These are phyloP conservation scores for Schlechtendalia chinensis DNA, from an alignment of 1,140 invertebrate genomes.

Conservation along the genomic window DNA sequence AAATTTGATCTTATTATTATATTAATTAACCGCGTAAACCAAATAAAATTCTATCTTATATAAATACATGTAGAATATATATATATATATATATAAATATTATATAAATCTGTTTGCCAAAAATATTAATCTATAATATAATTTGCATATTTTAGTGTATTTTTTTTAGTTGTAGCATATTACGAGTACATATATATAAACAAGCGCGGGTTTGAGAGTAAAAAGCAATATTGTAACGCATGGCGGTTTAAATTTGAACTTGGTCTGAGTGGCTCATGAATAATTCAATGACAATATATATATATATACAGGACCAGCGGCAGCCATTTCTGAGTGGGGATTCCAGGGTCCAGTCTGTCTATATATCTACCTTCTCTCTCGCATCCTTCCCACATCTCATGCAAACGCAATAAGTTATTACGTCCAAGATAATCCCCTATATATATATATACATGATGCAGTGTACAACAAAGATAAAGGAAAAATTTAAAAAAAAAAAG, in stretches of 20 bases:
- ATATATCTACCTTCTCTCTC: conserved; percentile 17
- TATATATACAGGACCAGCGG: conserved; percentile 9
- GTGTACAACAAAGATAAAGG: conserved; percentile 43
- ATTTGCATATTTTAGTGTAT: conserved; percentile 30
- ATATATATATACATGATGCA: not conserved
- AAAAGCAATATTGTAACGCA: conserved; percentile 47
- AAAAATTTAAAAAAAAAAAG: conserved; percentile 38
- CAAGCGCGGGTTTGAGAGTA: conserved; percentile 17
- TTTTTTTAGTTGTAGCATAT: not conserved
- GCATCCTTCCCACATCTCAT: conserved; percentile 45
- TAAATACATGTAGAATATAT: not conserved
- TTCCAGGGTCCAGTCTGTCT: conserved; percentile 48
- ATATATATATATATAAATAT: not conserved
- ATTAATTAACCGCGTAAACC: too few relatives aligned
- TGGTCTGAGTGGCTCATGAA: conserved; percentile 46
- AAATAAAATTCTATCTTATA: not conserved
- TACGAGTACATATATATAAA: not conserved
- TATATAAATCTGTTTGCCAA: not conserved
- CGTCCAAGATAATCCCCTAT: conserved; percentile 45
- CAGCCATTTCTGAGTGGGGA: conserved; percentile 43
- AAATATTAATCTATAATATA: conserved; percentile 14
- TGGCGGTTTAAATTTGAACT: conserved; percentile 47
- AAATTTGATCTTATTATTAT: conserved; percentile 12
- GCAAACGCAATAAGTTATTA: conserved; percentile 49
- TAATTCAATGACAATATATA: conserved; percentile 47